A percentile compares a stretch with the other conserved stretches of the same genome.
Conservation (phyloP, 2,888 invertebrate species). For the Tillus elongatus region DNA sequence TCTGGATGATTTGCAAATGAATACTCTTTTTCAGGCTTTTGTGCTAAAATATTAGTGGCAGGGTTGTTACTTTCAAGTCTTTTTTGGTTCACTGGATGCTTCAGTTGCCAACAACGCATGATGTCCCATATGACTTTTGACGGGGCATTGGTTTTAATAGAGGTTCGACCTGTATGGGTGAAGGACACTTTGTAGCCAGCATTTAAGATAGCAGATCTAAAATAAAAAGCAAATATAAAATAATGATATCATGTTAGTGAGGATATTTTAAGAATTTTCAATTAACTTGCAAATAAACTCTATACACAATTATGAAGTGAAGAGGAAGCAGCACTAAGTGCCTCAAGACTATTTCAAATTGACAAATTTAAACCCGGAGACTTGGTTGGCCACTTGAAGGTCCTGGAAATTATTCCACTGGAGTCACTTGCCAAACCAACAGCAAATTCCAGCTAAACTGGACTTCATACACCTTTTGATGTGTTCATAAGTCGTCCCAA, state of each 20-base stretch:
- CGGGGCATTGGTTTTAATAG: constrained; percentile 91
- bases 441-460: too few species aligned
- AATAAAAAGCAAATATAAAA: constrained; percentile 22
- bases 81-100: constrained; percentile 56
- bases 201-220: constrained; percentile 81
- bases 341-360: too few species aligned
- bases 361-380: too few species aligned
- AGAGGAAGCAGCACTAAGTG: too few species aligned
- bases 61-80: constrained; percentile 47
- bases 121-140: constrained; percentile 83
- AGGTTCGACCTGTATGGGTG: constrained; percentile 81
- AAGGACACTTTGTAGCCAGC: constrained; percentile 85
- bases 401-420: too few species aligned
- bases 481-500: too few species aligned
- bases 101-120: constrained; percentile 68
- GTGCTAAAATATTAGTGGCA: constrained; percentile 48
- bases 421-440: too few species aligned
- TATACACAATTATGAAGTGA: too few species aligned
- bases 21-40: constrained; percentile 43
- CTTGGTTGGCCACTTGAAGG: too few species aligned
- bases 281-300: too few species aligned
- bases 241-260: not conserved
- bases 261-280: too few species aligned
- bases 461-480: too few species aligned
- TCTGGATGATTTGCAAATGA: constrained; percentile 51